Evolutionary conservation across 2,888 invertebrate genomes (phyloP), one percentile per base, ranked within the genome.

Genomic region (Pachliopta kotzebuea): DNA sequence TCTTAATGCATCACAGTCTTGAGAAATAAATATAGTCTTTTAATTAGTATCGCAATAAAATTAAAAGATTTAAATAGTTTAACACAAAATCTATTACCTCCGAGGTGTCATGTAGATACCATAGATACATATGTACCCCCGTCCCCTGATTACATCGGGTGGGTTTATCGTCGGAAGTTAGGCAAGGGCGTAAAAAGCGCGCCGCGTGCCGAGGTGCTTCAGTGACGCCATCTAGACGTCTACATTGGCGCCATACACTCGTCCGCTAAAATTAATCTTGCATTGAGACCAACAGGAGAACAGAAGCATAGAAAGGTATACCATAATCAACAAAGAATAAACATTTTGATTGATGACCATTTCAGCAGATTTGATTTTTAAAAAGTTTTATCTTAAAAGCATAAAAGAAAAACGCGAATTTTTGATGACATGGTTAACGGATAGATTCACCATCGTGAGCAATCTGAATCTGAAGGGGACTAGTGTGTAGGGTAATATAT

Each of bases 221-320:
- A 78, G 78, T 74, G 79, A 80, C 86, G 86, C 85, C 86, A 90
- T 90, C 84, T 90, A 90, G 90, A 90, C 90, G 90, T 90, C 90
- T 90, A 90, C 84, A 90, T 89, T 84, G 88, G 81, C 84, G 79
- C 80, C 78, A 74, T 77, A 73, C 75, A 72, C 77, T 78, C 75
- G 76, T 77, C 77, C 78, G 80, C 78, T 78, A 76, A 85, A 85
- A 86, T 86, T 87, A 87, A 88, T 88, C 86, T 85, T 74, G 68
- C 69, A 65, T 70, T 68, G 79, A 80, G 78, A 78, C 74, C 74
- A 71, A 26, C 53, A 65, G 42, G 21, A 53, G 37, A 24, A 65
- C 65, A 62, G 58, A 60, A 62, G 53, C 53, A 60, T 60, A 67
- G 58, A 66, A 66, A 69, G 63, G 66, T 68, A 59, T 63, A n/a